These are phyloP conservation scores for Pao palembangensis DNA, from an alignment of 2,113 vertebrate species.

Conservation along the genomic window DNA sequence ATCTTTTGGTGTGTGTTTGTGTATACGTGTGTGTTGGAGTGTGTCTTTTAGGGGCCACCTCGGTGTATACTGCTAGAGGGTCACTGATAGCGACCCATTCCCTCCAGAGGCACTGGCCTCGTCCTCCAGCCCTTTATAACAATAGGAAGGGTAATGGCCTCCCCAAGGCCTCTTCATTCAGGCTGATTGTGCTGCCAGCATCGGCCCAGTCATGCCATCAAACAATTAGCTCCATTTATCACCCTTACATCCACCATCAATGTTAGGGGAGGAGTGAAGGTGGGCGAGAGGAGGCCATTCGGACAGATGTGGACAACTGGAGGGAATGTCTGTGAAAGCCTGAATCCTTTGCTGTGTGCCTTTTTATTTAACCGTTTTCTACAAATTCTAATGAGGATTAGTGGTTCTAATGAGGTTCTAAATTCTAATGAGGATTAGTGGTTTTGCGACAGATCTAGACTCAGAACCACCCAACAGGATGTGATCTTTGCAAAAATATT, in stretches of 20 bases:
- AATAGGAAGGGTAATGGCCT: slow-evolving; percentile 80
- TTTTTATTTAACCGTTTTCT: no score
- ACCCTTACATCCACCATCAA: slow-evolving; percentile 65
- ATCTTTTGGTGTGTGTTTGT: background rate
- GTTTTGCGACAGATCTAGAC: no score
- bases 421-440: no score
- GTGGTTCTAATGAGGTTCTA: no score
- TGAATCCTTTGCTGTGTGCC: slow-evolving; percentile 4
- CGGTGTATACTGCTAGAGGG: slow-evolving; percentile 45
- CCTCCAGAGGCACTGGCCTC: slow-evolving; percentile 61
- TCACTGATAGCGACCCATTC: slow-evolving; percentile 57
- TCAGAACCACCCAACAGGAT: no score
- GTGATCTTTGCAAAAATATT: no score
- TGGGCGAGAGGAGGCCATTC: slow-evolving; percentile 15
- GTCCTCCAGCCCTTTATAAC: slow-evolving; percentile 75
- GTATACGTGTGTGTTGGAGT: slow-evolving; percentile 5
- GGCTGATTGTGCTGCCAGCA: slow-evolving; percentile 74
- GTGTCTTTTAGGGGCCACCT: slow-evolving; percentile 12
- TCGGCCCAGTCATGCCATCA: slow-evolving; percentile 72
- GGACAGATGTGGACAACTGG: slow-evolving; percentile 3
- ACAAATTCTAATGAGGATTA: no score
- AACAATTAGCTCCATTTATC: slow-evolving; percentile 83
- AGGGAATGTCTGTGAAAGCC: slow-evolving; percentile 5
- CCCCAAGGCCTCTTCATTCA: slow-evolving; percentile 77
- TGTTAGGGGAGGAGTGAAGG: slow-evolving; percentile 32